Evolutionary conservation across 2,888 invertebrate species (phyloP).

Genomic region (Fragum fragum): DNA sequence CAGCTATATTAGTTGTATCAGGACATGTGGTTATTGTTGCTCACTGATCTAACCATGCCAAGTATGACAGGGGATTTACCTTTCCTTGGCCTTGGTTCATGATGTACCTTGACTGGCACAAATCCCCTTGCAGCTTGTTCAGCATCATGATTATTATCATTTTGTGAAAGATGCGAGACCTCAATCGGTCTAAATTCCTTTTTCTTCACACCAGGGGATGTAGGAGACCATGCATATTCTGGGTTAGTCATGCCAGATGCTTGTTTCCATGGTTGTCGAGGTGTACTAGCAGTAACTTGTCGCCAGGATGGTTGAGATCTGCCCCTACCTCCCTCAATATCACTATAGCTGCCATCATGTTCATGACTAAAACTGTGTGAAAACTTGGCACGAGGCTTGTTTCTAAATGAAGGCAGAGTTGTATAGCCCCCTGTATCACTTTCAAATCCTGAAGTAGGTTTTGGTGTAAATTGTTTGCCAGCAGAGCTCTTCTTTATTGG

Average conservation of each 20-base stretch:
- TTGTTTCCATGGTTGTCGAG: constrained; percentile 43
- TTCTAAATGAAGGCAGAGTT: constrained; percentile 70
- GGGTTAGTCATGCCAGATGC: constrained; percentile 10
- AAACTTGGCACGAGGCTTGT: constrained; percentile 39
- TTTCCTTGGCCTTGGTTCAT: constrained; percentile 54
- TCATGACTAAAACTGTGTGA: constrained; percentile 47
- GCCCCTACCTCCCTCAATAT: constrained; percentile 62
- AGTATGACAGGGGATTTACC: constrained; percentile 37
- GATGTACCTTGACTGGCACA: constrained; percentile 59
- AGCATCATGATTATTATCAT: not conserved
- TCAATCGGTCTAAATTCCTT: constrained; percentile 1
- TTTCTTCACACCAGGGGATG: constrained; percentile 30
- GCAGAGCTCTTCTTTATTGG: constrained; percentile 65
- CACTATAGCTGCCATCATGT: constrained; percentile 55
- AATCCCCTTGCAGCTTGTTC: constrained; percentile 34
- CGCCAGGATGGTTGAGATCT: constrained; percentile 57
- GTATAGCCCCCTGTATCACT: constrained; percentile 73
- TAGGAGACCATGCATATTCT: constrained; percentile 45
- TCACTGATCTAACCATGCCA: constrained; percentile 1
- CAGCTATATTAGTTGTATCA: not conserved
- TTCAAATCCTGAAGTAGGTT: constrained; percentile 39
- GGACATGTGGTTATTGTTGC: not conserved
- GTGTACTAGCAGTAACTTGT: constrained; percentile 40
- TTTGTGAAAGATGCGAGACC: constrained; percentile 1
- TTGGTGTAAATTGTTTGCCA: constrained; percentile 28